A percentile compares a stretch with the other conserved stretches of the same genome.
phyloP scores from a whole-genome alignment of 2,797 vertebrate genomes.

The Nannoperca australis region DNA sequence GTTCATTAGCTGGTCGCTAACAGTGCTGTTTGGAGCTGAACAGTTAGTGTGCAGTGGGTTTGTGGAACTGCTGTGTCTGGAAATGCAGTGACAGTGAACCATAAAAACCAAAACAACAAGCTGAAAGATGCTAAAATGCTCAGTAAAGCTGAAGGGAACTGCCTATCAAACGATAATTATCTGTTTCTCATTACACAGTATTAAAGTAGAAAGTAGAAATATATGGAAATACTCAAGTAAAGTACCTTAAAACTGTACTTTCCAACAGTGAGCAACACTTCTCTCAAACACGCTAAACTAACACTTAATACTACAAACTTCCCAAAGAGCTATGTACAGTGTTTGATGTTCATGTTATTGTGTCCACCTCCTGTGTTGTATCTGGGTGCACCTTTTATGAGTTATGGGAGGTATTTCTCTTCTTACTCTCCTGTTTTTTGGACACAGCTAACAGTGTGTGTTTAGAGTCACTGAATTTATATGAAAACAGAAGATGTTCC shows the following conservation, averaged over 20 bases:
- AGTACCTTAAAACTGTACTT: neutral
- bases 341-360: neutral
- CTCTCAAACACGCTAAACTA: neutral
- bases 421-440: neutral
- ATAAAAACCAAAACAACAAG: neutral
- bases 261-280: neutral
- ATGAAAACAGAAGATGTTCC: neutral
- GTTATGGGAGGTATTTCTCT: neutral
- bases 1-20: neutral
- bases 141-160: neutral
- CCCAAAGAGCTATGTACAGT: too few species aligned
- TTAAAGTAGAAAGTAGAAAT: neutral
- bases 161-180: neutral
- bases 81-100: neutral
- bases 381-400: neutral
- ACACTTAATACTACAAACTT: neutral
- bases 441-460: neutral
- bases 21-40: neutral
- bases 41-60: neutral
- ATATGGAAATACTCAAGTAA: neutral
- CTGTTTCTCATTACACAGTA: neutral
- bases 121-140: neutral
- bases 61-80: neutral
- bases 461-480: neutral
- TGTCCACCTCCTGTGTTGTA: neutral